Base-by-base conservation (phyloP, 2,113 vertebrate species). In the Prochilodus magdalenae region DNA sequence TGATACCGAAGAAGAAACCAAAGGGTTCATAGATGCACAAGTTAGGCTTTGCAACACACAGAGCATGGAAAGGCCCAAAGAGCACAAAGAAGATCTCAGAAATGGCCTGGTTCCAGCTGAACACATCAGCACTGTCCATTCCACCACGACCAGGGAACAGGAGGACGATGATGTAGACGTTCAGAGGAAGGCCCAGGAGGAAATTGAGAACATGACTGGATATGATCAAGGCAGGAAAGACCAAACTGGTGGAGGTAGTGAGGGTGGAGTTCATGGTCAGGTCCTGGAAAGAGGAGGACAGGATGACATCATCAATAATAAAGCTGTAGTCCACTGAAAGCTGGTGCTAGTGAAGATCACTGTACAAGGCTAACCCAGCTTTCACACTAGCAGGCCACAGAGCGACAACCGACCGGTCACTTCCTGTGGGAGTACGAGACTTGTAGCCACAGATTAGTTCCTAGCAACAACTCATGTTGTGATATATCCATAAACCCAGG, bases 151-250 rank as follows among this genome's bases (percentile, higher is more conserved):
- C 57, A 2, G 24, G 15, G 24, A 73, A 47, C n/a, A 75, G 47
- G 16, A 74, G 60, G 26, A 55, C 53, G 0, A 85, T 53, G 60
- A 81, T 55, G 30, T 60, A 77, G 16, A 20, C 13, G 49, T 81
- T 81, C 12, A 59, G 51, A 60, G 79, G 79, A 30, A 81, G 5
- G 20, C 75, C 70, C 12, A 85, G 33, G 20, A 81, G 51, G 13
- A 81, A 27, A 29, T 20, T 20, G 20, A 55, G 0, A 55, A 13
- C 12, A 5, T 73, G 55, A 3, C 30, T 6, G 26, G 24, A 24
- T 11, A 73, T 36, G 4, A 24, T 5, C 3, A 49, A 30, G 26
- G n/a, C 0, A 16, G 33, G 5, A 0, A 1, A 7, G 7, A 53
- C n/a, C 20, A 10, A 53, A 12, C 26, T 10, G 1, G 76, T 55